Conservation (phyloP, 2,113 vertebrate species). For the Ptilorrhoa leucosticta region DNA sequence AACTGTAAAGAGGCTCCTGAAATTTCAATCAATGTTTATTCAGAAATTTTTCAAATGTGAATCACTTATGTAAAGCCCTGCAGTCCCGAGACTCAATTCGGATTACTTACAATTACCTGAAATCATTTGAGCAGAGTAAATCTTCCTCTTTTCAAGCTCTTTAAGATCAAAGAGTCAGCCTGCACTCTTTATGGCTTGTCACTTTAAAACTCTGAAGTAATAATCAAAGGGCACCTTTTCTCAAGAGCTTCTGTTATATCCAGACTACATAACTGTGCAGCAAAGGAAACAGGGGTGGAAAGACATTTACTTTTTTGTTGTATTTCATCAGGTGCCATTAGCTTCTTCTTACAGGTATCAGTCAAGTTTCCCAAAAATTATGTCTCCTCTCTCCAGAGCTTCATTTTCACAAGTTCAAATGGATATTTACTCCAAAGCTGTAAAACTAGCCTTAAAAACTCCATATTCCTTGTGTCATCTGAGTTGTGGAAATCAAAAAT, state of each 20-base stretch:
- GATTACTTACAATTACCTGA: constrained; percentile 59
- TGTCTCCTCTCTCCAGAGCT: background rate
- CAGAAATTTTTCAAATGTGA: background rate
- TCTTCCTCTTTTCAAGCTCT: constrained; percentile 40
- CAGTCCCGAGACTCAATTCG: constrained; percentile 39
- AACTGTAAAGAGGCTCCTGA: background rate
- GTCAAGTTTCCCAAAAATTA: background rate
- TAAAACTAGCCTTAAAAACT: background rate
- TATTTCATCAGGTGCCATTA: background rate
- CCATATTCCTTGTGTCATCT: background rate
- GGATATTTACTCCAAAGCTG: background rate
- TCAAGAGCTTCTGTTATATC: background rate
- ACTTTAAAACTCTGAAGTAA: constrained; percentile 25
- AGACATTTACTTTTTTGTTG: background rate
- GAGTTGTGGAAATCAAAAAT: background rate
- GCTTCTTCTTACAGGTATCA: background rate
- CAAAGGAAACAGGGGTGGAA: background rate
- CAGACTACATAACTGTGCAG: background rate
- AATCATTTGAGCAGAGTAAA: constrained; percentile 40
- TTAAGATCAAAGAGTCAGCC: constrained; percentile 63
- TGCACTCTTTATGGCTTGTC: constrained; percentile 24
- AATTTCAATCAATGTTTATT: constrained; percentile 45
- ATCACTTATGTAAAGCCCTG: constrained; percentile 48
- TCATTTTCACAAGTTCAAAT: background rate
- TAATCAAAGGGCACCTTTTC: constrained; percentile 38